A percentile compares a stretch with the other conserved stretches of the same genome.
Evolutionary conservation across 2,113 vertebrate species (phyloP).

Genomic region (Nibea albiflora): DNA sequence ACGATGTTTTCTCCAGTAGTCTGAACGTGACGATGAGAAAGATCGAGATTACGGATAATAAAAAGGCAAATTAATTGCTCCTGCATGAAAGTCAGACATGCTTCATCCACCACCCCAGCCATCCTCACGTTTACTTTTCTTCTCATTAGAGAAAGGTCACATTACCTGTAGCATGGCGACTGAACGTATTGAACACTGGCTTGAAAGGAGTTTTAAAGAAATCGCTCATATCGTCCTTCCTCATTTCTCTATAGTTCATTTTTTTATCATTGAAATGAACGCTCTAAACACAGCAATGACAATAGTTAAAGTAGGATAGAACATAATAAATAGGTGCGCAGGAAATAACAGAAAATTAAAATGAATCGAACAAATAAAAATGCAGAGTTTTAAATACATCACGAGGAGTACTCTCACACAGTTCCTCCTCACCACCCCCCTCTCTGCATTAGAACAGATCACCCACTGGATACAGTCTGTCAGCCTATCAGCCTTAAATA

Average conservation of each 20-base stretch:
- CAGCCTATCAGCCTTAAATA: conserved; percentile 39
- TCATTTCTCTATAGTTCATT: neutral
- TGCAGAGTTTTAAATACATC: neutral
- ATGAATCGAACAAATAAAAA: neutral
- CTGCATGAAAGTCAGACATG: neutral
- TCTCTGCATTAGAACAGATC: neutral
- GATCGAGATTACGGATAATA: neutral
- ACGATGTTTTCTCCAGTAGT: neutral
- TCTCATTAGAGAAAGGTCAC: conserved; percentile 13
- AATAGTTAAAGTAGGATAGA: neutral
- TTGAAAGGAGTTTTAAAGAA: neutral
- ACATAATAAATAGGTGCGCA: neutral
- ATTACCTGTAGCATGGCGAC: neutral
- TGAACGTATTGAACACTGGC: neutral
- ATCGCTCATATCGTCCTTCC: neutral
- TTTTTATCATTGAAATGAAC: neutral
- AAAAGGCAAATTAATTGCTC: neutral
- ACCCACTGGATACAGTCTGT: conserved; percentile 4
- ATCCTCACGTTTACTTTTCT: neutral
- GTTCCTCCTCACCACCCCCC: neutral
- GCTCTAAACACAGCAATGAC: neutral
- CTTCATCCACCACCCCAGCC: neutral
- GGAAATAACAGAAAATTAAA: neutral
- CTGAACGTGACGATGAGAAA: neutral
- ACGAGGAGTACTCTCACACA: neutral